Evolutionary conservation across 2,888 invertebrate species (phyloP).

Genomic region (Cataglyphis albicans): DNA sequence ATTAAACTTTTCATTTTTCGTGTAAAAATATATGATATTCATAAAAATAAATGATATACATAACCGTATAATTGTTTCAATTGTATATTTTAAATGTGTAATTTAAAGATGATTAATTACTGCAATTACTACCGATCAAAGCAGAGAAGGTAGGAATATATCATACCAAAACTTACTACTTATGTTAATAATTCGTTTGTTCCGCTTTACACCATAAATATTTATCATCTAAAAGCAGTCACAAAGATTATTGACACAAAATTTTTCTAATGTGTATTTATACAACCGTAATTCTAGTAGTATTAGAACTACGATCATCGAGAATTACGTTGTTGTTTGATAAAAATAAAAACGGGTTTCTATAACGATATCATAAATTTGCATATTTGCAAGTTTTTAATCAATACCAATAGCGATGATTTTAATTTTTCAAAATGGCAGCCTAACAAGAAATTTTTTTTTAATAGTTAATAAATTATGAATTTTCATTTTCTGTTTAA

Average conservation of each 20-base stretch:
- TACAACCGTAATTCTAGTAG: neutral
- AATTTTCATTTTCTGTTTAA: neutral
- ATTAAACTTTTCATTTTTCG: neutral
- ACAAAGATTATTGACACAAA: neutral
- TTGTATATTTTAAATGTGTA: neutral
- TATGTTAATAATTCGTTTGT: neutral
- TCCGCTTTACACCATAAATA: neutral
- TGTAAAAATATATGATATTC: neutral
- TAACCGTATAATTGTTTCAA: neutral
- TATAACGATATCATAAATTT: neutral
- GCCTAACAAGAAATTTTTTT: neutral
- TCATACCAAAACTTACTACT: slow-evolving; percentile 17
- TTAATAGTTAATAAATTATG: neutral
- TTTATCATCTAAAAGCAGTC: neutral
- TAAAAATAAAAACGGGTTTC: neutral
- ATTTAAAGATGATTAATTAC: slow-evolving; percentile 10
- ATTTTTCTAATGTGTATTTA: neutral
- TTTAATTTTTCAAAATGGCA: neutral
- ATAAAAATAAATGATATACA: neutral
- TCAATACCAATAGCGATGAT: neutral
- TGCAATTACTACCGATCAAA: neutral
- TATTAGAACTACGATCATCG: neutral
- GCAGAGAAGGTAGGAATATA: neutral
- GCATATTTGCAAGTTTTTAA: neutral
- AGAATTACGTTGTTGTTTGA: neutral